phyloP scores from a whole-genome alignment of 1,140 invertebrate genomes.

The Dreissena rostriformis region DNA sequence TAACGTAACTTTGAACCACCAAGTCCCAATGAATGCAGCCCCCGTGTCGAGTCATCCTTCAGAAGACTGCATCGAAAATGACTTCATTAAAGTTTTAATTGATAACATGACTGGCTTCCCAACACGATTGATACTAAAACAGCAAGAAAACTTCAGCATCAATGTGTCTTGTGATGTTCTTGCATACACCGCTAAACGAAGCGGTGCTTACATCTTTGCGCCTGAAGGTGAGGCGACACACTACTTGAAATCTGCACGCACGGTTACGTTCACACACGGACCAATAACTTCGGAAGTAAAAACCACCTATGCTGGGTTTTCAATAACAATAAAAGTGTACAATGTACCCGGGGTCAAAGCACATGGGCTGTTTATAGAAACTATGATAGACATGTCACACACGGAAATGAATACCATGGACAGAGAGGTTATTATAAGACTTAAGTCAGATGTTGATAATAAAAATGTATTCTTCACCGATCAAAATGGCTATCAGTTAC shows the following conservation, averaged over 20 bases:
- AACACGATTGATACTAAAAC: conserved; percentile 13
- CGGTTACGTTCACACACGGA: conserved; percentile 2
- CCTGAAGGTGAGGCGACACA: conserved; percentile 72
- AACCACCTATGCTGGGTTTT: conserved; percentile 80
- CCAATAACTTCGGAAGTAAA: conserved; percentile 90
- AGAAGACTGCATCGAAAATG: not conserved
- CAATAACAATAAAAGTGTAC: conserved; percentile 60
- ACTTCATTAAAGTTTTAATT: conserved; percentile 28
- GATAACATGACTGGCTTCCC: conserved; percentile 20
- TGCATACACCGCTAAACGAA: conserved; percentile 16
- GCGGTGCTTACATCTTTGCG: conserved; percentile 53
- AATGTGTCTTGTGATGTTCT: conserved; percentile 21
- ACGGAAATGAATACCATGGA: not conserved
- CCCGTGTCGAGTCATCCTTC: no score
- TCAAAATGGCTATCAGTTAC: conserved; percentile 91
- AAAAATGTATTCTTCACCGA: conserved; percentile 91
- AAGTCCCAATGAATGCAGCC: no score
- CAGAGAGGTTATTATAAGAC: conserved; percentile 88
- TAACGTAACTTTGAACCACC: not conserved
- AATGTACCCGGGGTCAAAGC: conserved; percentile 23
- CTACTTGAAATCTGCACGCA: conserved; percentile 3
- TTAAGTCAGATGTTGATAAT: conserved; percentile 88
- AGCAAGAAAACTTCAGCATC: conserved; percentile 72
- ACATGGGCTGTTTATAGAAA: conserved; percentile 90
- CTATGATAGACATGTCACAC: conserved; percentile 35